Conservation (phyloP, 2,113 vertebrate genomes). For the Peromyscus californicus region DNA sequence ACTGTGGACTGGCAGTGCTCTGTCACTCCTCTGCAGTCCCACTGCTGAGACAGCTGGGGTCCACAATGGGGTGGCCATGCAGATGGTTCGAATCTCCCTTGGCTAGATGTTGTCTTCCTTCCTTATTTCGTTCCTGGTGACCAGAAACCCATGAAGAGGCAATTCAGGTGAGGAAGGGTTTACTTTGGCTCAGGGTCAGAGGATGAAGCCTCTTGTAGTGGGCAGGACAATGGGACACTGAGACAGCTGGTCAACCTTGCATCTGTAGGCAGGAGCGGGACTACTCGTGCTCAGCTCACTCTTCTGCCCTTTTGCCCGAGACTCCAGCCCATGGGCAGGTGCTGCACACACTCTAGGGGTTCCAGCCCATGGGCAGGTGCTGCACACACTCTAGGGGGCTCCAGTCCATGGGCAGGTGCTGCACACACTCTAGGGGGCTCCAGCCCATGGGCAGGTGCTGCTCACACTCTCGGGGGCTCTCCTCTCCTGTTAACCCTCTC, state of each 20-base stretch:
- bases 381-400: too few relatives aligned
- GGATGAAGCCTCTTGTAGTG: neutral
- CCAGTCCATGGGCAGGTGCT: too few relatives aligned
- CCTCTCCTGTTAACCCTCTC: neutral
- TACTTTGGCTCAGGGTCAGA: neutral
- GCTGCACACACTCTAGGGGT: neutral
- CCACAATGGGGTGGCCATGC: too few relatives aligned
- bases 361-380: too few relatives aligned
- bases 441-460: too few relatives aligned
- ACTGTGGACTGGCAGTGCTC: neutral
- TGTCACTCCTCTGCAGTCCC: neutral
- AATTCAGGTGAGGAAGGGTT: neutral
- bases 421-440: too few relatives aligned
- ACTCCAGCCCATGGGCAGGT: neutral
- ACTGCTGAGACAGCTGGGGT: neutral
- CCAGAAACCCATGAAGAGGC: neutral
- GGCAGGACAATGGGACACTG: neutral
- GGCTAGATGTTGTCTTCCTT: too few relatives aligned
- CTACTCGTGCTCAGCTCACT: neutral
- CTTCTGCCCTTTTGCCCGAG: neutral
- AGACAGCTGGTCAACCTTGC: neutral
- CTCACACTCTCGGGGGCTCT: too few relatives aligned
- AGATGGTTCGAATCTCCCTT: too few relatives aligned
- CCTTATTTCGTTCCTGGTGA: neutral
- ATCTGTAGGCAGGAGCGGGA: neutral